These are phyloP conservation scores for Adelges cooleyi DNA, from an alignment of 1,140 invertebrate genomes.

Conservation along the genomic window DNA sequence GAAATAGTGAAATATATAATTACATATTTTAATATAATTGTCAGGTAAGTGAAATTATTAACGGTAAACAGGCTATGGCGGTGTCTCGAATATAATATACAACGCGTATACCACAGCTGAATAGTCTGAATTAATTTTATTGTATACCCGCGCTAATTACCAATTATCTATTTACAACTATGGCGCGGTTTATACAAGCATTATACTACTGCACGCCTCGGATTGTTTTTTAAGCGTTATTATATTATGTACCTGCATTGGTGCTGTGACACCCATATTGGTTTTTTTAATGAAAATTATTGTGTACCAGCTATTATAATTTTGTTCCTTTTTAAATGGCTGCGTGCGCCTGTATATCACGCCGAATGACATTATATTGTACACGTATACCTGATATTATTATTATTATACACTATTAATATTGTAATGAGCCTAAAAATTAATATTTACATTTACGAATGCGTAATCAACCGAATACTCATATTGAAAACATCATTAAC, in stretches of 20 bases:
- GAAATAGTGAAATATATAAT: too few species aligned
- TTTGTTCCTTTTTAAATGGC: neutral
- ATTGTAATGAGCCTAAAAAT: constrained; percentile 17
- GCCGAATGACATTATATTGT: too few species aligned
- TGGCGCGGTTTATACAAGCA: neutral
- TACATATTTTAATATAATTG: too few species aligned
- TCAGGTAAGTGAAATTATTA: too few species aligned
- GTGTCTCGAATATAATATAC: too few species aligned
- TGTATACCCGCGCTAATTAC: constrained; percentile 24
- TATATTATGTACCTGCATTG: too few species aligned
- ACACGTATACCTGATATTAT: too few species aligned
- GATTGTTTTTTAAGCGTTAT: neutral
- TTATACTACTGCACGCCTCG: neutral
- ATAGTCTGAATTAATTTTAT: constrained; percentile 25
- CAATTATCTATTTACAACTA: constrained; percentile 26
- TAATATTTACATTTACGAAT: constrained; percentile 29
- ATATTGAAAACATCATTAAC: constrained; percentile 21
- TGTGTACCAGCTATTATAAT: constrained; percentile 26
- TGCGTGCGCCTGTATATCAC: too few species aligned
- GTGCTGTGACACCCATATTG: too few species aligned
- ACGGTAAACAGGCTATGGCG: too few species aligned
- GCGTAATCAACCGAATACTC: constrained; percentile 18
- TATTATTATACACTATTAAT: neutral
- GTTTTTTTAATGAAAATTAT: constrained; percentile 17
- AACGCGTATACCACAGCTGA: constrained; percentile 20